Evolutionary conservation across 2,113 vertebrate species (phyloP).

Genomic region (Ahaetulla prasina): DNA sequence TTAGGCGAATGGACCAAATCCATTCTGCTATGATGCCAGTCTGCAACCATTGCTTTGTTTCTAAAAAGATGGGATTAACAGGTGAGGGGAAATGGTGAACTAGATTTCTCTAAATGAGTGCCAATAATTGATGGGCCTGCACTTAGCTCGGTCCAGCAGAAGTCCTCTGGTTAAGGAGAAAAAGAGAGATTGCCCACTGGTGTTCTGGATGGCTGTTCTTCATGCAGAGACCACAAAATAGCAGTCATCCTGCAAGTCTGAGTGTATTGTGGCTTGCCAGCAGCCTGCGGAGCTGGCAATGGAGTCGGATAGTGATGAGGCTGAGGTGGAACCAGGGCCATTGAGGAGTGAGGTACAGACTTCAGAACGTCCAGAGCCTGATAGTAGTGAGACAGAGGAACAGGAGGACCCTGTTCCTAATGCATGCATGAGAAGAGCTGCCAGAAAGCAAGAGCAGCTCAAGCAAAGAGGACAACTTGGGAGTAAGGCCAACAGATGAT

Average conservation of each 20-base stretch:
- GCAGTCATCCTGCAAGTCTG: not conserved
- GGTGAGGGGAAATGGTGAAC: not conserved
- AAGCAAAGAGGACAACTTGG: too few relatives aligned
- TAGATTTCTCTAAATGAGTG: not conserved
- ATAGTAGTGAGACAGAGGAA: too few relatives aligned
- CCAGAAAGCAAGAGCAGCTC: too few relatives aligned
- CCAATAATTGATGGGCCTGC: not conserved
- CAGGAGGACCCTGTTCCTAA: too few relatives aligned
- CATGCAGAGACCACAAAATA: not conserved
- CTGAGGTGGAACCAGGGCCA: too few relatives aligned
- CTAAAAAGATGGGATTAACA: not conserved
- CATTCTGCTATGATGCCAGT: not conserved
- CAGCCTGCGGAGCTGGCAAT: too few relatives aligned
- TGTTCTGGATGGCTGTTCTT: not conserved
- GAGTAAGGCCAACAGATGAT: too few relatives aligned
- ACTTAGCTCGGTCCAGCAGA: not conserved
- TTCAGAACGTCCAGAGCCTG: too few relatives aligned
- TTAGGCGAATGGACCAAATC: not conserved
- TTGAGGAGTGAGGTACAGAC: too few relatives aligned
- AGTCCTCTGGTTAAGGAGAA: not conserved
- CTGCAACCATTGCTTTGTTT: not conserved
- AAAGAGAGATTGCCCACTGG: not conserved
- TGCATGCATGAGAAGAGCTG: too few relatives aligned
- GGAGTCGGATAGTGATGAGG: too few relatives aligned
- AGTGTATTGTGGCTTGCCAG: too few relatives aligned